Conservation (phyloP, 2,113 vertebrate species). For the Terrapene triunguis region DNA sequence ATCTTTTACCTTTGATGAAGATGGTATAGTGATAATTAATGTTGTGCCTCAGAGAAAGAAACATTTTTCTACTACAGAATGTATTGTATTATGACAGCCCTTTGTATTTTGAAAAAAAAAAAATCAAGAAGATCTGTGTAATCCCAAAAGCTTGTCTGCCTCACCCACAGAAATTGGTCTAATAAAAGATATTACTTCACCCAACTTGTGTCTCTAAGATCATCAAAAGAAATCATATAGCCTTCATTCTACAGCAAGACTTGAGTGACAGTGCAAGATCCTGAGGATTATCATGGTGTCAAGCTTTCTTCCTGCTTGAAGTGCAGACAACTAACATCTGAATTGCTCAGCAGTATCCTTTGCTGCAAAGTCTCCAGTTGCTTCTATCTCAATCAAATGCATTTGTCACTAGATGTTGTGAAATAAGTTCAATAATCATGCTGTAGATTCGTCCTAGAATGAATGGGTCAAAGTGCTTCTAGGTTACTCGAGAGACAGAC, state of each 20-base stretch:
- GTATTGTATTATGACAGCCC: not conserved
- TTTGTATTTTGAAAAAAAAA: conserved; percentile 22
- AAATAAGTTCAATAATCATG: conserved; percentile 34
- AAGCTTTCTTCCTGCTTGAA: not conserved
- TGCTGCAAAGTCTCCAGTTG: not conserved
- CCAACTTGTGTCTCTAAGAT: not conserved
- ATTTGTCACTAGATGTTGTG: conserved; percentile 14
- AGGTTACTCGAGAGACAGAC: not conserved
- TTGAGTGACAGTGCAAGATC: not conserved
- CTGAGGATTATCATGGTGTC: not conserved
- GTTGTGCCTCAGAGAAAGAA: not conserved
- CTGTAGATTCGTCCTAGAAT: not conserved
- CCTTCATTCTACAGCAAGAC: not conserved
- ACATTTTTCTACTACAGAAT: not conserved
- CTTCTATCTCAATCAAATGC: not conserved
- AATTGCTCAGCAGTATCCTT: not conserved
- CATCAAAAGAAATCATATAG: not conserved
- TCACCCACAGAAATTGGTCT: not conserved
- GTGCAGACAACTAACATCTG: not conserved
- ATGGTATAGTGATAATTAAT: not conserved
- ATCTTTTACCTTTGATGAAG: not conserved
- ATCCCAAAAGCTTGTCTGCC: not conserved
- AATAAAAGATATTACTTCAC: not conserved
- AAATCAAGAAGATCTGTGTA: not conserved
- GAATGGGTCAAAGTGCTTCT: not conserved